phyloP scores from a whole-genome alignment of 1,140 invertebrate genomes.

The Rhagoletis zephyria region DNA sequence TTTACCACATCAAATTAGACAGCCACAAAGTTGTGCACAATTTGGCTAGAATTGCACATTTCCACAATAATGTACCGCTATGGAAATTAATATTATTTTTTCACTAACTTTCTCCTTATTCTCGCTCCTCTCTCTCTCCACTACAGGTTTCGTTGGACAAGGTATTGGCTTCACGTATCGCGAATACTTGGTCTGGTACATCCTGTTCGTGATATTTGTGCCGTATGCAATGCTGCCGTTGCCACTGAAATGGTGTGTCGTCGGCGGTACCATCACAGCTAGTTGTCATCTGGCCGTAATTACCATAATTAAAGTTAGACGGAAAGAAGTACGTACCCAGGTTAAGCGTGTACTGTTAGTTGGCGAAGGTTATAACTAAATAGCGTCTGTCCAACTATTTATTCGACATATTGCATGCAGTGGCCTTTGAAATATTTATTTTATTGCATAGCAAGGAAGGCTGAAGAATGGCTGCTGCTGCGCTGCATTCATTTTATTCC shows the following conservation, averaged over 20 bases:
- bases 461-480: neutral
- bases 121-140: neutral
- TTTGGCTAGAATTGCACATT: neutral
- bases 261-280: constrained; percentile 85
- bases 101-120: neutral
- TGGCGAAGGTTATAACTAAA: too few species aligned
- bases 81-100: constrained; percentile 15
- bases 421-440: neutral
- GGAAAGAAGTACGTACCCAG: constrained; percentile 60
- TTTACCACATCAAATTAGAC: neutral
- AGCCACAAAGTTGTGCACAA: neutral
- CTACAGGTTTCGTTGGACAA: constrained; percentile 81
- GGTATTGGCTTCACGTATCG: constrained; percentile 82
- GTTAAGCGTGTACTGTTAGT: neutral
- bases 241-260: constrained; percentile 87
- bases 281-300: constrained; percentile 82
- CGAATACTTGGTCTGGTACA: constrained; percentile 89
- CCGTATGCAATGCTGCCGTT: constrained; percentile 93
- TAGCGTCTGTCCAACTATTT: neutral
- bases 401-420: neutral
- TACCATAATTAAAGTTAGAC: constrained; percentile 73
- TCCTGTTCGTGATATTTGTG: constrained; percentile 91
- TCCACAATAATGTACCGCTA: neutral
- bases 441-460: neutral
- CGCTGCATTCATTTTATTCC: neutral